phyloP scores from a whole-genome alignment of 2,113 vertebrate genomes.

The Sisor rabdophorus region DNA sequence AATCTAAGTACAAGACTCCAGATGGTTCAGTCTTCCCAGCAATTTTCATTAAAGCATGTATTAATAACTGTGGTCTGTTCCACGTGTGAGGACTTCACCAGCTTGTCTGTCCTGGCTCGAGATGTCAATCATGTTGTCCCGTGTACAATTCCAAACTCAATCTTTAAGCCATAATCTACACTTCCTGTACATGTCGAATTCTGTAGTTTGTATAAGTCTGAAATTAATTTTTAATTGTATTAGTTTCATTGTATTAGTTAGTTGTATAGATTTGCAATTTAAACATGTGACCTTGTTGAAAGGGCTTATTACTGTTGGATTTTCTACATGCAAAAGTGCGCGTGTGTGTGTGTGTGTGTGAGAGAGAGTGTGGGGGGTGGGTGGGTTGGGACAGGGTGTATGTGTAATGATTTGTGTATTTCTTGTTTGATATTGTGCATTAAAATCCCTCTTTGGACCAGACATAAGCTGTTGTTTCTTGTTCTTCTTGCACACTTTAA shows the following conservation, averaged over 20 bases:
- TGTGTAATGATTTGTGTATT: conserved; percentile 19
- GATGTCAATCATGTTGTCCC: conserved; percentile 24
- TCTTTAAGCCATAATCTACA: conserved; percentile 65
- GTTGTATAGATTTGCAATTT: conserved; percentile 50
- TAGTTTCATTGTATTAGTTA: conserved; percentile 48
- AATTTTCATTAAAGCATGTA: conserved; percentile 23
- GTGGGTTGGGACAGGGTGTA: conserved; percentile 9
- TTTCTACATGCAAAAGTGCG: conserved; percentile 34
- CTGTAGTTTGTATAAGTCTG: conserved; percentile 47
- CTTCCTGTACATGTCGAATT: conserved; percentile 50
- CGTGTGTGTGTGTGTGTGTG: conserved; percentile 39
- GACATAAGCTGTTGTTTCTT: conserved; percentile 3
- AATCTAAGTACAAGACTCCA: not conserved
- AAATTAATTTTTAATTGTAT: conserved; percentile 39
- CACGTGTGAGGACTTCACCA: not conserved
- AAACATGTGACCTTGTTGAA: conserved; percentile 52
- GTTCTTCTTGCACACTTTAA: conserved; percentile 38
- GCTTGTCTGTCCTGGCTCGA: conserved; percentile 2
- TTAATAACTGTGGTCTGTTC: conserved; percentile 18
- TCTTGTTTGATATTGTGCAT: conserved; percentile 41
- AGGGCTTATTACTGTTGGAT: conserved; percentile 56
- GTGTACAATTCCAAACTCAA: conserved; percentile 38
- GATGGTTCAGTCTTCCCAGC: conserved; percentile 24
- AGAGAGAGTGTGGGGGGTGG: conserved; percentile 18
- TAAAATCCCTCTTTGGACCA: conserved; percentile 41